Evolutionary conservation across 2,113 vertebrate species (phyloP).

Genomic region (Astatotilapia flaviijosephi): DNA sequence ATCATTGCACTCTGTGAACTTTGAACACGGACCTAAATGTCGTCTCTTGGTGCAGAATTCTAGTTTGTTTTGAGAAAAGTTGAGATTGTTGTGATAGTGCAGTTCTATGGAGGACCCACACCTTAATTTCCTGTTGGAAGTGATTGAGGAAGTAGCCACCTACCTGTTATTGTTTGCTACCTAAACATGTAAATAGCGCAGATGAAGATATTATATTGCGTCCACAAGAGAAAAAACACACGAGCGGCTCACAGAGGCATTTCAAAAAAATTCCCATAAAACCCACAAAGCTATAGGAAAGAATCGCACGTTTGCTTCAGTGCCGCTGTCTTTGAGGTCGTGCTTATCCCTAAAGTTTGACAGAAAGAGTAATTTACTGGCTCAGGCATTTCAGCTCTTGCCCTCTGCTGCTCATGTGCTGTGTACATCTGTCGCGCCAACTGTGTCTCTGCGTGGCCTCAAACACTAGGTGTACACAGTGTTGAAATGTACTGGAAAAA

Average conservation of each 20-base stretch:
- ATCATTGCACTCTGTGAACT: background rate
- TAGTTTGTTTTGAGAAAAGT: constrained; percentile 38
- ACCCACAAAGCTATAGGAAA: background rate
- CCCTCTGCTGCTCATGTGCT: constrained; percentile 46
- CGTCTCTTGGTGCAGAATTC: background rate
- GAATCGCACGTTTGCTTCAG: background rate
- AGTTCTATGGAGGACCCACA: constrained; percentile 49
- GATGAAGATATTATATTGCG: constrained; percentile 59
- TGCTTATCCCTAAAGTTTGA: constrained; percentile 6
- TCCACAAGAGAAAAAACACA: constrained; percentile 11
- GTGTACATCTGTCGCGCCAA: constrained; percentile 58
- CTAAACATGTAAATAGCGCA: constrained; percentile 59
- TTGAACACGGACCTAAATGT: background rate
- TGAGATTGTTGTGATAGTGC: constrained; percentile 47
- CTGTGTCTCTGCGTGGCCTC: constrained; percentile 44
- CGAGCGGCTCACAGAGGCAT: background rate
- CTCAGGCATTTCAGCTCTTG: constrained; percentile 21
- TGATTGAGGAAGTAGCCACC: constrained; percentile 72
- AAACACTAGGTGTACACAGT: constrained; percentile 51
- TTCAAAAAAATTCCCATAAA: background rate
- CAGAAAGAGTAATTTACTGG: constrained; percentile 4
- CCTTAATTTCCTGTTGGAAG: constrained; percentile 73
- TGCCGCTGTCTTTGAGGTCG: background rate
- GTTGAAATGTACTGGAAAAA: constrained; percentile 60
- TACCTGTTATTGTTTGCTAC: constrained; percentile 65